Base-by-base conservation (phyloP, 2,113 vertebrate species). In the Mormoops blainvillei region DNA sequence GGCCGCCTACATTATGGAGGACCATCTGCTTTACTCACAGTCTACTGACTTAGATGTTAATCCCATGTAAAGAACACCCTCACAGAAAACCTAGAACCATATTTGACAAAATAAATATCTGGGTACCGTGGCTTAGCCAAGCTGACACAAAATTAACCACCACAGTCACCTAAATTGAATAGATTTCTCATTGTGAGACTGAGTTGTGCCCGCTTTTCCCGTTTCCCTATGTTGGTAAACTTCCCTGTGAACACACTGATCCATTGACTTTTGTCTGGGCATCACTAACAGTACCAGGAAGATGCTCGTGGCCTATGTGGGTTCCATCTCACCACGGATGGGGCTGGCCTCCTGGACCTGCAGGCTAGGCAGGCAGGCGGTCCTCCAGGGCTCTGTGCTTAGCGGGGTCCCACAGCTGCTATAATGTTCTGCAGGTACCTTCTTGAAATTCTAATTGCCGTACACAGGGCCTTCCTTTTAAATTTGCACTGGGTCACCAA, bases 391-490 rank as follows among this genome's bases (percentile, higher is more conserved):
- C 82, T 65, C 10, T 56, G 58, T 67, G 70, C 56, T 70, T 80
- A 52, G 19, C 45, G 38, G 67, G 28, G 19, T 68, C 16, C n/a
- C 11, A 2, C 2, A 5, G 63, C 33, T 52, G 22, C 28, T 77
- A 33, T 3, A 65, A 12, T 52, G 36, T 33, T 89, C n/a, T 48
- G 8, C 8, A 38, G 41, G 31, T 78, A 13, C 28, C 43, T 67
- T 43, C 50, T 84, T 94, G 38, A 80, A 87, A 67, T 83, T 73
- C 50, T 92, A 24, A 15, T 61, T 76, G 92, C 70, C 56, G 70
- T 63, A 88, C 52, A 43, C 28, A 18, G 41, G 65, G 3, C 31
- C 8, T 54, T 56, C n/a, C 5, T 80, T 91, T 81, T 68, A 31
- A 52, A 68, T 74, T 80, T 67, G 19, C 52, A 71, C 22, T 43